Conservation (phyloP, 1,140 invertebrate genomes). For the Polyergus mexicanus region DNA sequence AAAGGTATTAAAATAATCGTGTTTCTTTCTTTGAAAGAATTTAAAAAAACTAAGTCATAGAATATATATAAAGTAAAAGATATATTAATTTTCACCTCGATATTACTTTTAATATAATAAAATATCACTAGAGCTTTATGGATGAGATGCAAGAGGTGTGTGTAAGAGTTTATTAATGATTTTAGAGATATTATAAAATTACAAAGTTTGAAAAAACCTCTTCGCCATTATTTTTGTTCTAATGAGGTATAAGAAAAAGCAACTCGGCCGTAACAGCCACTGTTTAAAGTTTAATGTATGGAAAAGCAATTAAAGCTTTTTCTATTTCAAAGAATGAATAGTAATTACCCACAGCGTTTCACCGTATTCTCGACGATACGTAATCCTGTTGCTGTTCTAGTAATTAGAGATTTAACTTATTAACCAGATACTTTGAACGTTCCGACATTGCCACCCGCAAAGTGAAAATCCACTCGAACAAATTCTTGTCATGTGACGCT, state of each 20-base stretch:
- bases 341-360: constrained; percentile 9
- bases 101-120: constrained; percentile 4
- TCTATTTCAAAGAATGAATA: not conserved
- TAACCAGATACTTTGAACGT: not conserved
- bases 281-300: not conserved
- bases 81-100: constrained; percentile 26
- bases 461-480: constrained; percentile 22
- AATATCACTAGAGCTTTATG: not conserved
- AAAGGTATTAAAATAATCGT: constrained; percentile 15
- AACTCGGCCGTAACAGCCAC: not conserved
- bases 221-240: not conserved
- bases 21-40: not conserved
- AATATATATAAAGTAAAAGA: not conserved
- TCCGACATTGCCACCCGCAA: not conserved
- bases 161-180: not conserved
- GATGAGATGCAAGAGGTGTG: not conserved
- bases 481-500: constrained; percentile 38
- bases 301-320: constrained; percentile 1
- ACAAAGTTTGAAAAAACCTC: not conserved
- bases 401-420: constrained; percentile 25
- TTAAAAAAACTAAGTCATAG: not conserved
- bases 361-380: not conserved
- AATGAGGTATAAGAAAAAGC: constrained; percentile 1
- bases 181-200: not conserved
- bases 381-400: constrained; percentile 1